phyloP scores from a whole-genome alignment of 2,113 vertebrate genomes.

The Egretta garzetta region DNA sequence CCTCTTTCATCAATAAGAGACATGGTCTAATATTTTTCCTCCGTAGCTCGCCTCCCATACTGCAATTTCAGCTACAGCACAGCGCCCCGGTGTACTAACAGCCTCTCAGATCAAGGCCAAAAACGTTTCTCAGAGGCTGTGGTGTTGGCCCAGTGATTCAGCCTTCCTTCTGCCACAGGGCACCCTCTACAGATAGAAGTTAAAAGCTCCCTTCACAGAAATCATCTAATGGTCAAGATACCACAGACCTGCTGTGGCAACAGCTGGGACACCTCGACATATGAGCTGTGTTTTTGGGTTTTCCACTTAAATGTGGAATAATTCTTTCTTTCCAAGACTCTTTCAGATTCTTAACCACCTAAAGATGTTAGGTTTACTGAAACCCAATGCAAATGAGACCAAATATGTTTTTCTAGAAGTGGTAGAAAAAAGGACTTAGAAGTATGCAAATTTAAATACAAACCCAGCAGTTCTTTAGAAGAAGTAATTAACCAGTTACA shows the following conservation, averaged over 20 bases:
- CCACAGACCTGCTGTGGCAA: neutral
- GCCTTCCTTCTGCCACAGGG: neutral
- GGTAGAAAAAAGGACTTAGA: neutral
- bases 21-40: neutral
- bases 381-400: neutral
- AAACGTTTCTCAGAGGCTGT: neutral
- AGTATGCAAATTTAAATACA: constrained; percentile 11
- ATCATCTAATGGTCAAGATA: neutral
- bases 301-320: neutral
- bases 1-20: neutral
- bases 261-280: neutral
- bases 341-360: neutral
- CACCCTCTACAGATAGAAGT: neutral
- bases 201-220: neutral
- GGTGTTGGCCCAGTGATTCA: neutral
- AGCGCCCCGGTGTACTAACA: neutral
- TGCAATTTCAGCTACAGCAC: neutral
- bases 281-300: constrained; percentile 4
- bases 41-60: neutral
- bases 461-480: neutral
- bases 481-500: neutral
- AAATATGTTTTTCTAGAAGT: neutral
- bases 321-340: neutral
- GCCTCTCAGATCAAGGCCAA: neutral
- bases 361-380: neutral